Evolutionary conservation across 2,888 invertebrate species (phyloP).

Genomic region (Plagiodera versicolora): DNA sequence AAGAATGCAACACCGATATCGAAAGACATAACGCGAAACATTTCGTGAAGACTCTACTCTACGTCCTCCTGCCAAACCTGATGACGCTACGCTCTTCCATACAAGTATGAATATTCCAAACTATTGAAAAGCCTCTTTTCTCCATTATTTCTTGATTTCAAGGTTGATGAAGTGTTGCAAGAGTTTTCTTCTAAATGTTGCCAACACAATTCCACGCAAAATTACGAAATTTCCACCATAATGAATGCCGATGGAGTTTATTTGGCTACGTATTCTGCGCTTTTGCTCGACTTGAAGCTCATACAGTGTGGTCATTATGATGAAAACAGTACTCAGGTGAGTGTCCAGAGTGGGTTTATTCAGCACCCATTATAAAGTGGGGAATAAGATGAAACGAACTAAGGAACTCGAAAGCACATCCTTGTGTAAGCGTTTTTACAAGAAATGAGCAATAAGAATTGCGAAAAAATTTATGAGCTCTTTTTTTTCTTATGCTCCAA

Average conservation of each 20-base stretch:
- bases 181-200: conserved; percentile 91
- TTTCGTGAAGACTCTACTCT: conserved; percentile 76
- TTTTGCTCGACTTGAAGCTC: conserved; percentile 80
- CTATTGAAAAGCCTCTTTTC: too few species aligned
- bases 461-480: too few species aligned
- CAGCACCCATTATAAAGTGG: too few species aligned
- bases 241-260: conserved; percentile 97
- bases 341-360: conserved; percentile 28
- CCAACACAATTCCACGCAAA: conserved; percentile 72
- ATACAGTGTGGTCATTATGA: conserved; percentile 76
- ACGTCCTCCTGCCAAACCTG: conserved; percentile 75
- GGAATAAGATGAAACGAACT: neutral
- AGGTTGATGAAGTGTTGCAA: conserved; percentile 86
- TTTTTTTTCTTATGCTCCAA: too few species aligned
- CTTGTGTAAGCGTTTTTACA: too few species aligned
- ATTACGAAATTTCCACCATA: conserved; percentile 69
- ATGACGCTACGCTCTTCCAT: conserved; percentile 76
- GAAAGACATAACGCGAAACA: conserved; percentile 85
- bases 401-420: too few species aligned
- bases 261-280: conserved; percentile 82
- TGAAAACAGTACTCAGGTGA: conserved; percentile 55
- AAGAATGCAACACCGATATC: conserved; percentile 76
- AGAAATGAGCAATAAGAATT: too few species aligned
- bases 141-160: too few species aligned
- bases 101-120: conserved; percentile 57